Evolutionary conservation across 2,888 invertebrate genomes (phyloP), one percentile per base, ranked within the genome.

Genomic region (Troglohyphantes excavatus): DNA sequence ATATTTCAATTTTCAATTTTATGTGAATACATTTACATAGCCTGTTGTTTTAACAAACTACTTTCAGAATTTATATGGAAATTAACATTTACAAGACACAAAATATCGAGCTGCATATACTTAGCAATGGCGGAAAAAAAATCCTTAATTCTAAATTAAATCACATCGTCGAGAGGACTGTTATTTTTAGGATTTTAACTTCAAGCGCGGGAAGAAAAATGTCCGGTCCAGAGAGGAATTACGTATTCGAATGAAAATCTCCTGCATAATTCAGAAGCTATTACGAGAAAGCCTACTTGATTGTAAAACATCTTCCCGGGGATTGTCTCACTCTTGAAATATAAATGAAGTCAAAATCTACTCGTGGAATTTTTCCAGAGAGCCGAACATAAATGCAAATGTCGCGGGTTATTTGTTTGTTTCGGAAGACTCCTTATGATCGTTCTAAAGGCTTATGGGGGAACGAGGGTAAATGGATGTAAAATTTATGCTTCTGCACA

Each of bases 261-360:
- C 33, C 46, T 88, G 87, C 81, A 88, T 88, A 81, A 81, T 88
- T 88, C 87, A 88, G 68, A 81, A 88, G 81, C 73, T 81, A 88
- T 88, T 67, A 81, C 73, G 63, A 7, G 67, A 81, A 81, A 88
- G 59, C 81, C 81, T 70, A 76, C 65, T 81, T 88, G 81, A 81
- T 81, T 88, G 81, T 81, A 88, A 88, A 88, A 81, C 87, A 88
- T 81, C 72, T 73, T 67, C 61, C 27, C 23, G n/a, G 61, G 63
- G 59, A 13, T 53, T 53, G 27, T 39, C 86, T 78, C 53, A 68
- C 79, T 72, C 29, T 61, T 86, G 79, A 79, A 86, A 86, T 79
- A 79, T 79, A 86, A 79, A 86, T 86, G 86, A 86, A 72, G 46
- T 21, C 63, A 59, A 65, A 72, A 72, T 46, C 43, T 43, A 46